phyloP scores from a whole-genome alignment of 1,140 invertebrate species.

The Solenopsis invicta region DNA sequence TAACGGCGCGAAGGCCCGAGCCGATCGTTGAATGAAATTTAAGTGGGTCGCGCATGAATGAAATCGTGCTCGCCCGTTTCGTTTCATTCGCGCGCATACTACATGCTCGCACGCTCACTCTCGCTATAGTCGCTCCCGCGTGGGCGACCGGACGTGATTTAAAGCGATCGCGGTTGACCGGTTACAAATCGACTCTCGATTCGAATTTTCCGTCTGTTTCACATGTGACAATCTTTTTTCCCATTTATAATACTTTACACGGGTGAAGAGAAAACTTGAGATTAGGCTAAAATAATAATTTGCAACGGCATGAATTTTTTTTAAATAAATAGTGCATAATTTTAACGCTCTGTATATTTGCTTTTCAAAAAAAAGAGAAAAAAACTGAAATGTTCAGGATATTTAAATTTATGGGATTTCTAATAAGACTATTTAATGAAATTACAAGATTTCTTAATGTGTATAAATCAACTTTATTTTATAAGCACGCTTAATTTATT shows the following conservation, averaged over 20 bases:
- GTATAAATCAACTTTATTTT: neutral
- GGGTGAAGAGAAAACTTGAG: neutral
- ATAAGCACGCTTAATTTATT: neutral
- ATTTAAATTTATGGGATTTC: slow-evolving; percentile 15
- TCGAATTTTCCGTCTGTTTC: slow-evolving; percentile 8
- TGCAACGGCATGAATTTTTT: neutral
- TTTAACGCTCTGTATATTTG: neutral
- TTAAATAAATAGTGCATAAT: neutral
- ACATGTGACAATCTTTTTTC: neutral
- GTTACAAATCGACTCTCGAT: slow-evolving; percentile 67
- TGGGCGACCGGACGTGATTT: slow-evolving; percentile 82
- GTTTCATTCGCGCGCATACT: slow-evolving; percentile 32
- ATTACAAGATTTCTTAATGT: neutral
- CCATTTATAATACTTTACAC: neutral
- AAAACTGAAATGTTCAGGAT: neutral
- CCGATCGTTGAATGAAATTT: slow-evolving; percentile 81
- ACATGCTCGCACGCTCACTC: slow-evolving; percentile 27
- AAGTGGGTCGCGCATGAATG: slow-evolving; percentile 82
- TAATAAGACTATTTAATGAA: neutral
- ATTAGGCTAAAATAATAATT: neutral
- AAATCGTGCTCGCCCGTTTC: slow-evolving; percentile 71
- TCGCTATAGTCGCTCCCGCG: slow-evolving; percentile 57
- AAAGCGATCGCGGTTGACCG: slow-evolving; percentile 72
- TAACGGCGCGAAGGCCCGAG: slow-evolving; percentile 38
- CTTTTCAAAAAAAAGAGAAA: too few species aligned